Evolutionary conservation across 2,797 vertebrate genomes (phyloP).

Genomic region (Iguana delicatissima): DNA sequence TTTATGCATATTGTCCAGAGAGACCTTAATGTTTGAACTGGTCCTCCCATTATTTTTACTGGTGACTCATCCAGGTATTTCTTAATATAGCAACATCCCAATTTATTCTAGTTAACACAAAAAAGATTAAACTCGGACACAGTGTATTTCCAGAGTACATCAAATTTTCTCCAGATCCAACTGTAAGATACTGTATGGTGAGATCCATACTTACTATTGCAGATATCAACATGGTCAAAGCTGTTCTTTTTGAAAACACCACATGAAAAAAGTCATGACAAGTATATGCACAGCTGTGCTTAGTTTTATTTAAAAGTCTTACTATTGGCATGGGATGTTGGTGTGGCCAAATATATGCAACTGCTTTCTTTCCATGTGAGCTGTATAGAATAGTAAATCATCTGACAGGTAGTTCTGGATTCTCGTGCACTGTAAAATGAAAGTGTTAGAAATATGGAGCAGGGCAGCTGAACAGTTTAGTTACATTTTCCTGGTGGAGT

Average conservation of each 20-base stretch:
- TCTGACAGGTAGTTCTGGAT: constrained; percentile 72
- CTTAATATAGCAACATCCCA: background rate
- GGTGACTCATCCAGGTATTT: constrained; percentile 19
- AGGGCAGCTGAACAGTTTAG: constrained; percentile 76
- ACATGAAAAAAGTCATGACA: constrained; percentile 68
- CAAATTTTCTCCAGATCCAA: too few species aligned
- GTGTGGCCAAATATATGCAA: constrained; percentile 71
- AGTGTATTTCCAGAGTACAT: background rate
- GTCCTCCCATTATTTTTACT: background rate
- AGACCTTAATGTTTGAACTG: background rate
- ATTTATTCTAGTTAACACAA: background rate
- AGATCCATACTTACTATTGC: background rate
- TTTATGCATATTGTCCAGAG: background rate
- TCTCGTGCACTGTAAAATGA: constrained; percentile 75
- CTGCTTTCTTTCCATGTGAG: constrained; percentile 76
- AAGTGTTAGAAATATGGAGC: constrained; percentile 80
- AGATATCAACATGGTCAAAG: constrained; percentile 42
- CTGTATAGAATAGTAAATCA: constrained; percentile 76
- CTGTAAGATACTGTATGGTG: too few species aligned
- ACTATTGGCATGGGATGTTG: constrained; percentile 66
- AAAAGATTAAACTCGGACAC: background rate
- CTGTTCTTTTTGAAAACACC: constrained; percentile 56
- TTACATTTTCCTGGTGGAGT: constrained; percentile 76
- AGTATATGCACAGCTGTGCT: constrained; percentile 66
- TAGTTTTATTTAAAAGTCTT: constrained; percentile 75